Conservation (phyloP, 2,113 vertebrate species). For the Cichladusa arquata region DNA sequence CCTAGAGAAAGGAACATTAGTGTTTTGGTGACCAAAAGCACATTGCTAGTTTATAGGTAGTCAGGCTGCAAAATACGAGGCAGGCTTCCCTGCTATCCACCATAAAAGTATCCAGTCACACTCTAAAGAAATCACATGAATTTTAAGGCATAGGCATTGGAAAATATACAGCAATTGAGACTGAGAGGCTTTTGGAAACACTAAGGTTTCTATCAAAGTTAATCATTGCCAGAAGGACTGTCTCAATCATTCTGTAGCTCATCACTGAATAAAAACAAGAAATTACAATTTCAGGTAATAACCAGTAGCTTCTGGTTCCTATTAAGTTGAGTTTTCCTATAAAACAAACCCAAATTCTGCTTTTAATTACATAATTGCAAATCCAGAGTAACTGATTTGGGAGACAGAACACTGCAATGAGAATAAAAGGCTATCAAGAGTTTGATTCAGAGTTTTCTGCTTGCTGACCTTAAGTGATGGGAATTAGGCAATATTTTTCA, state of each 20-base stretch:
- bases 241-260: not conserved
- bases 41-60: not conserved
- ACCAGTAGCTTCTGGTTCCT: not conserved
- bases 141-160: not conserved
- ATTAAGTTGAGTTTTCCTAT: not conserved
- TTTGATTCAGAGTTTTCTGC: not conserved
- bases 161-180: not conserved
- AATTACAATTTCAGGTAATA: not conserved
- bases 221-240: not conserved
- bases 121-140: not conserved
- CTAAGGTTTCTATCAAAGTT: not conserved
- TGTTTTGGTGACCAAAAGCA: not conserved
- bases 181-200: not conserved
- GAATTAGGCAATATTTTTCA: not conserved
- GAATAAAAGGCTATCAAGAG: not conserved
- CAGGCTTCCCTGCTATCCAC: not conserved
- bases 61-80: not conserved
- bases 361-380: not conserved
- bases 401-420: not conserved
- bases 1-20: not conserved
- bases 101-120: not conserved
- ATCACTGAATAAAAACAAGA: not conserved
- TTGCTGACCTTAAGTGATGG: not conserved
- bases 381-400: not conserved
- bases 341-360: not conserved